Evolutionary conservation across 2,888 invertebrate species (phyloP), one percentile per base, ranked within the genome.

Genomic region (Lymantria dispar): DNA sequence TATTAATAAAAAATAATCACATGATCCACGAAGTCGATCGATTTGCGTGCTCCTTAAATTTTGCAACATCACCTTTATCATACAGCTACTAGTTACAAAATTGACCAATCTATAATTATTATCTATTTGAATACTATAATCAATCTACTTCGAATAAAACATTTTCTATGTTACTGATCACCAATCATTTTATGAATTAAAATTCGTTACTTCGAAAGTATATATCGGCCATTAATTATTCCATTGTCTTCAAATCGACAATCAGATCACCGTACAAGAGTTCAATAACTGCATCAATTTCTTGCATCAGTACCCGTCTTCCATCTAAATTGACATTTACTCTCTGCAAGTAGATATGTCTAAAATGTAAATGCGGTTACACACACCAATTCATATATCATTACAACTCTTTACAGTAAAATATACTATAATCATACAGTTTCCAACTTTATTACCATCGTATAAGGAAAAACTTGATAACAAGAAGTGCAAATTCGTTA

Each of bases 291-390:
- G 84, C 86, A 82, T 84, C 86, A 85, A 84, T 83, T 85, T 82
- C 74, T 79, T 76, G 80, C 82, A 80, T 82, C 83, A 77, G 76
- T 78, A 68, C 80, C 78, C 81, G 78, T 82, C 79, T 80, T 81
- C 83, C 80, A 84, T 85, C 87, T 87, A 87, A 88, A 88, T 89
- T 88, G 88, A 88, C 88, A 87, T 89, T 87, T 88, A 88, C 86
- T 86, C 85, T 79, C 76, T 75, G 76, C 83, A 80, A 85, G 85
- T 81, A 22, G 22, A 22, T 22, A 85, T 83, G 80, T 86, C 80
- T 83, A 85, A 86, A 88, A 87, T 87, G 87, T 88, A 88, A 88
- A 88, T 87, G 87, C 76, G 85, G 85, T 86, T 82, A 80, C 83
- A 85, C 83, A 83, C 81, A 86, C 81, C 76, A 80, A 79, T 82